phyloP scores from a whole-genome alignment of 2,888 invertebrate species.

The Drosophila anomalata region DNA sequence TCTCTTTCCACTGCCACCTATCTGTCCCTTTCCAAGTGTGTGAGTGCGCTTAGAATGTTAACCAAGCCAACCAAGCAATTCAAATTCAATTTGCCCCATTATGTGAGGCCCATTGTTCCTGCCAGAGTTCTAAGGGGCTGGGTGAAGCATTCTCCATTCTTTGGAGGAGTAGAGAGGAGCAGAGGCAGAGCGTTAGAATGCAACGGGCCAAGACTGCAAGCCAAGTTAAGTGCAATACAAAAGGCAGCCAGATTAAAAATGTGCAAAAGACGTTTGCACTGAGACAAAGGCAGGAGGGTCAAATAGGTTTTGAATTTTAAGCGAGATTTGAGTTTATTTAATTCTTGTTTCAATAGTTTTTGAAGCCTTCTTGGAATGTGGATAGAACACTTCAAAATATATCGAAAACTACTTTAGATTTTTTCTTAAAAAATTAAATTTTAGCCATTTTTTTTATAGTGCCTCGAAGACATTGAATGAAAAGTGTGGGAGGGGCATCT shows the following conservation, averaged over 20 bases:
- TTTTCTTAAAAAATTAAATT: background rate
- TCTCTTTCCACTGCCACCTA: slow-evolving; percentile 8
- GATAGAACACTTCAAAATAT: too few relatives aligned
- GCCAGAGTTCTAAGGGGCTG: slow-evolving; percentile 58
- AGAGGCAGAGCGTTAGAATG: slow-evolving; percentile 18
- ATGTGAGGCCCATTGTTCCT: slow-evolving; percentile 79
- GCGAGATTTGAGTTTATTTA: background rate
- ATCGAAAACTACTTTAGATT: too few relatives aligned
- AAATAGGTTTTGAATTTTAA: background rate
- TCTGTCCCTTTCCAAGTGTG: slow-evolving; percentile 25
- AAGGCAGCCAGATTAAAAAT: slow-evolving; percentile 72
- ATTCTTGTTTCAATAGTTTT: background rate
- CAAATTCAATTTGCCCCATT: slow-evolving; percentile 83
- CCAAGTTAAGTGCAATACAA: slow-evolving; percentile 77
- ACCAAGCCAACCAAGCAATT: slow-evolving; percentile 73
- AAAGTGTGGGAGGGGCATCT: slow-evolving; percentile 34
- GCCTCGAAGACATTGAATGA: slow-evolving; percentile 1
- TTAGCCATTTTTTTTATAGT: background rate
- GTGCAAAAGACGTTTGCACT: slow-evolving; percentile 68
- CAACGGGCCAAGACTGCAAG: slow-evolving; percentile 53
- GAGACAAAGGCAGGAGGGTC: slow-evolving; percentile 22
- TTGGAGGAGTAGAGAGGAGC: slow-evolving; percentile 1
- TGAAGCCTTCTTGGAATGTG: too few relatives aligned
- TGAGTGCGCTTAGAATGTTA: slow-evolving; percentile 44
- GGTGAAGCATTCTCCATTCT: slow-evolving; percentile 30